Percentiles rank a stretch among this genome's conserved stretches.
Evolutionary conservation across 2,113 vertebrate genomes (phyloP).

Genomic region (Hippocampus mohnikei): DNA sequence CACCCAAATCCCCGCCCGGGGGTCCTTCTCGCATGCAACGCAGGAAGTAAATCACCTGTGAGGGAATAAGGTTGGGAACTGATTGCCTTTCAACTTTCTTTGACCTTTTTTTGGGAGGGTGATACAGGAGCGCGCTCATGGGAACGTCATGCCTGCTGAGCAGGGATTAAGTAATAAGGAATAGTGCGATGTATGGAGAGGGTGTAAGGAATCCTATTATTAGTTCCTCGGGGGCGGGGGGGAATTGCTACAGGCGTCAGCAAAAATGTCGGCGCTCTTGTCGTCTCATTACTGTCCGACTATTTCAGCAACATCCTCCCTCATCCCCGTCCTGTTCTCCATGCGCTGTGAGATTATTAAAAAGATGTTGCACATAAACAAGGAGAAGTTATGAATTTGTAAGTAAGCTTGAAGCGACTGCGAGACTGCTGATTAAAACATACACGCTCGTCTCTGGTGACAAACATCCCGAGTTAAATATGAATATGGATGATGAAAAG

Average conservation of each 20-base stretch:
- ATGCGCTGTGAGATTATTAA: slow-evolving; percentile 1
- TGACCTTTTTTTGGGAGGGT: slow-evolving; percentile 37
- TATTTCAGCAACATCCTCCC: slow-evolving; percentile 59
- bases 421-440: slow-evolving; percentile 24
- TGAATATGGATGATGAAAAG: slow-evolving; percentile 2
- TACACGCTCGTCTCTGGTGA: slow-evolving; percentile 7
- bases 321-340: slow-evolving; percentile 17
- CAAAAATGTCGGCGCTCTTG: slow-evolving; percentile 49
- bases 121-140: slow-evolving; percentile 12
- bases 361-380: slow-evolving; percentile 20
- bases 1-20: slow-evolving; percentile 19
- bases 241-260: slow-evolving; percentile 55
- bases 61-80: slow-evolving; percentile 38
- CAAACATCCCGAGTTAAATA: slow-evolving; percentile 12
- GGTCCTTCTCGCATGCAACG: slow-evolving; percentile 17
- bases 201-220: slow-evolving; percentile 34
- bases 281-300: slow-evolving; percentile 61
- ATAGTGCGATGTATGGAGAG: slow-evolving; percentile 14
- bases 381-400: slow-evolving; percentile 18
- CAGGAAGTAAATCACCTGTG: slow-evolving; percentile 43
- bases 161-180: slow-evolving; percentile 31
- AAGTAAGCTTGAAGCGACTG: slow-evolving; percentile 2
- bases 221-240: slow-evolving; percentile 38
- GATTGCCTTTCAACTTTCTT: slow-evolving; percentile 56
- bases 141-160: slow-evolving; percentile 25